Conservation (phyloP, 2,797 vertebrate species). For the Australoheros facetus region DNA sequence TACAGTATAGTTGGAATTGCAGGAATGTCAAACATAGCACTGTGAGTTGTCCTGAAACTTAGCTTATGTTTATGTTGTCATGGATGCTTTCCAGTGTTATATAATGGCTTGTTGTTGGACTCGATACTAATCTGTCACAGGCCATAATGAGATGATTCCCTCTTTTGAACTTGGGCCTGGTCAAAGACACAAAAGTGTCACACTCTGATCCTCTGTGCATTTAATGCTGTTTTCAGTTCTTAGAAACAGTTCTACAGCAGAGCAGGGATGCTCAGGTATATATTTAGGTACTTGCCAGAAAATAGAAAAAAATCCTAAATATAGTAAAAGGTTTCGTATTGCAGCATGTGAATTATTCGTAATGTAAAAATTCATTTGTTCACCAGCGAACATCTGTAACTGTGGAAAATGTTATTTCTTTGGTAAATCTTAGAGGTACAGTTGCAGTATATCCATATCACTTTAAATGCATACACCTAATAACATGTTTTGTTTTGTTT, state of each 20-base stretch:
- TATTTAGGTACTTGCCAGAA: background rate
- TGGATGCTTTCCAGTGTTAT: constrained; percentile 68
- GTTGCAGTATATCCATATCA: background rate
- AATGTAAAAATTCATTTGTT: background rate
- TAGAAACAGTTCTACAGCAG: constrained; percentile 17
- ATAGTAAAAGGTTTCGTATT: constrained; percentile 9
- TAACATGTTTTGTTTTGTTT: background rate
- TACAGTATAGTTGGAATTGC: constrained; percentile 5
- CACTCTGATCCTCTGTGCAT: constrained; percentile 55
- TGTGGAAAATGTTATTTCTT: background rate
- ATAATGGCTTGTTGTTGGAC: constrained; percentile 70
- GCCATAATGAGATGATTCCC: constrained; percentile 79
- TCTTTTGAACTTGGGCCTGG: constrained; percentile 72
- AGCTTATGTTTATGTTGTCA: constrained; percentile 73
- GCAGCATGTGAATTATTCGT: background rate
- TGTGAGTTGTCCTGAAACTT: constrained; percentile 38
- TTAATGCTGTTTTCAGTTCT: constrained; percentile 49
- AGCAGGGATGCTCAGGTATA: background rate
- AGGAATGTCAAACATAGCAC: constrained; percentile 14
- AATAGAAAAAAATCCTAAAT: background rate
- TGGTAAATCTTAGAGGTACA: background rate
- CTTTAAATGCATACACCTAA: constrained; percentile 2
- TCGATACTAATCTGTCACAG: constrained; percentile 75
- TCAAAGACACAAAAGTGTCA: constrained; percentile 66
- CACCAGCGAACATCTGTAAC: constrained; percentile 12